phyloP scores from a whole-genome alignment of 1,140 invertebrate genomes.

The Drosophila funebris region DNA sequence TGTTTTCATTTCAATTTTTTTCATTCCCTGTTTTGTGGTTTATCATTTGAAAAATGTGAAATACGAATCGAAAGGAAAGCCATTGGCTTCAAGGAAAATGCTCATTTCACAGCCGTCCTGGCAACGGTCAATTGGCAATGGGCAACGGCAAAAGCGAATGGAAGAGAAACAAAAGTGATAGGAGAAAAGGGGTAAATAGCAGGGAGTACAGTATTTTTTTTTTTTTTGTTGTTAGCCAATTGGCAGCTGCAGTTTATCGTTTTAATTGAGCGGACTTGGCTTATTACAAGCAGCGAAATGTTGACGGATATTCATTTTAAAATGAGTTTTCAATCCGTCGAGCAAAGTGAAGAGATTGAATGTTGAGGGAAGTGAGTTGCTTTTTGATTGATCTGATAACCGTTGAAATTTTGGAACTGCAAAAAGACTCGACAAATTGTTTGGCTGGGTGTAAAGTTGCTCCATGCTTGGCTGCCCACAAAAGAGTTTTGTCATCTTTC shows the following conservation, averaged over 20 bases:
- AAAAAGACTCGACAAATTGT: conserved; percentile 50
- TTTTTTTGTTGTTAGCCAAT: neutral
- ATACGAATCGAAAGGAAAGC: neutral
- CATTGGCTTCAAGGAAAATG: neutral
- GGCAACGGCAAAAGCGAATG: neutral
- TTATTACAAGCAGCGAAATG: neutral
- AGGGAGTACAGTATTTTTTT: neutral
- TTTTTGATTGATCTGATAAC: conserved; percentile 64
- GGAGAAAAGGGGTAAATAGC: neutral
- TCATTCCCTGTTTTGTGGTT: neutral
- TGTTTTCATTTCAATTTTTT: neutral
- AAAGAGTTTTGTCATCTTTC: conserved; percentile 58
- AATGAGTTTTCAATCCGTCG: neutral
- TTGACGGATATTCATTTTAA: conserved; percentile 4
- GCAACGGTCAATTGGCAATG: neutral
- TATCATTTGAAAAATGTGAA: neutral
- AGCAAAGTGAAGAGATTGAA: neutral
- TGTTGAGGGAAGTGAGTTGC: conserved; percentile 7
- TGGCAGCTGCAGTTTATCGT: neutral
- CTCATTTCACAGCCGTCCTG: neutral
- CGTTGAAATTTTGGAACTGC: conserved; percentile 15
- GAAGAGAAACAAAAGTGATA: neutral
- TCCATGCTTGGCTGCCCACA: conserved; percentile 21
- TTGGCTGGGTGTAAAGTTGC: conserved; percentile 29
- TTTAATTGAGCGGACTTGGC: conserved; percentile 14